Conservation (phyloP, 2,113 vertebrate genomes). For the Spilogale gracilis region DNA sequence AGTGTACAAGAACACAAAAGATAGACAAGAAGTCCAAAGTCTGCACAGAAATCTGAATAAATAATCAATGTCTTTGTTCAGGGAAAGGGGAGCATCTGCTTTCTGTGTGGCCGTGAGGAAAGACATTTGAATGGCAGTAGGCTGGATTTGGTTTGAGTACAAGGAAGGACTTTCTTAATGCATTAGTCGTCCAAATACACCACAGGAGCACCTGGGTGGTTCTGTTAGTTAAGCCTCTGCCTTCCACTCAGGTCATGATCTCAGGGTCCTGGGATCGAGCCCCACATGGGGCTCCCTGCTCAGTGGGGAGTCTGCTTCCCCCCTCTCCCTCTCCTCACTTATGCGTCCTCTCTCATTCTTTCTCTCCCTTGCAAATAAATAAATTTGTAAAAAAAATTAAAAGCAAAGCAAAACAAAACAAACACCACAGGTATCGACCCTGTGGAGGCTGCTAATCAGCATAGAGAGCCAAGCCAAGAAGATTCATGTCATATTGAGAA, state of each 20-base stretch:
- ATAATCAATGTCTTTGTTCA: conserved; percentile 34
- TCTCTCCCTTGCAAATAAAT: background rate
- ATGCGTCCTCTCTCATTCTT: background rate
- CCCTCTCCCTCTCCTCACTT: background rate
- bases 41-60: conserved; percentile 57
- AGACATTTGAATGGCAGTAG: background rate
- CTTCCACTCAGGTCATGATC: background rate
- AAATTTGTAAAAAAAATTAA: background rate
- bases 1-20: background rate
- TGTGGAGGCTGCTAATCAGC: background rate
- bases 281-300: background rate
- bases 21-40: background rate
- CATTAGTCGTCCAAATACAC: background rate
- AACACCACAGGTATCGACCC: background rate
- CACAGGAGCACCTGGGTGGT: fast-evolving
- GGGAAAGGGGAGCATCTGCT: background rate
- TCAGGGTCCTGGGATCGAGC: background rate
- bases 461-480: background rate
- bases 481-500: background rate
- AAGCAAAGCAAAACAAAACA: too few species aligned
- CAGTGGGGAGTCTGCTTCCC: background rate
- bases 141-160: background rate
- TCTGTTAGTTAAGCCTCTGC: background rate
- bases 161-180: background rate
- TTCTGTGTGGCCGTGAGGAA: background rate